A percentile compares a stretch with the other conserved stretches of the same genome.
Evolutionary conservation across 2,797 vertebrate species (phyloP).

Genomic region (Cercopithecus hamlyni): DNA sequence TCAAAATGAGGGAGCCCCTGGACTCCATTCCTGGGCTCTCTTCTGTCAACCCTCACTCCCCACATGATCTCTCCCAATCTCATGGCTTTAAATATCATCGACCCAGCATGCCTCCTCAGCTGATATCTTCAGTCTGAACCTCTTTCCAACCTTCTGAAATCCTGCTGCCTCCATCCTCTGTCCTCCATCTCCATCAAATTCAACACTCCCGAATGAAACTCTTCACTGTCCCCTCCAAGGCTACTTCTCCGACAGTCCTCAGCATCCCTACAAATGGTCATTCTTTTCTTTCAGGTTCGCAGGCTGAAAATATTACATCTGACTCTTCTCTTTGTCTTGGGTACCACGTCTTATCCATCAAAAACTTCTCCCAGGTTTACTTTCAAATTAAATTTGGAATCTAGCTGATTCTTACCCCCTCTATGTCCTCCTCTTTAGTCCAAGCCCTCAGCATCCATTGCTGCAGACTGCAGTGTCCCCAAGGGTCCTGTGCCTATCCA

Average conservation of each 20-base stretch:
- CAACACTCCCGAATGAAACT: neutral
- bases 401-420: neutral
- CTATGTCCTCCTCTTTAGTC: too few species aligned
- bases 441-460: accelerated
- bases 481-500: accelerated
- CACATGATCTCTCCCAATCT: too few species aligned
- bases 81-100: neutral
- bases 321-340: neutral
- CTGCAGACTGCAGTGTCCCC: accelerated
- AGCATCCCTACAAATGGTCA: neutral
- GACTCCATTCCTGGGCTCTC: neutral
- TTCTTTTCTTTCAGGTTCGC: neutral
- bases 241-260: accelerated
- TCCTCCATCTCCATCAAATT: neutral
- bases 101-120: accelerated
- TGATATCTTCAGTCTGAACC: neutral
- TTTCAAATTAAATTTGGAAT: too few species aligned
- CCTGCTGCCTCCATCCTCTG: neutral
- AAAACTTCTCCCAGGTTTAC: neutral
- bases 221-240: accelerated
- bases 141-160: neutral
- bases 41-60: too few species aligned
- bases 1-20: neutral
- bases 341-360: neutral
- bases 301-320: neutral